phyloP scores from a whole-genome alignment of 2,888 invertebrate species.

The Rhingia campestris region DNA sequence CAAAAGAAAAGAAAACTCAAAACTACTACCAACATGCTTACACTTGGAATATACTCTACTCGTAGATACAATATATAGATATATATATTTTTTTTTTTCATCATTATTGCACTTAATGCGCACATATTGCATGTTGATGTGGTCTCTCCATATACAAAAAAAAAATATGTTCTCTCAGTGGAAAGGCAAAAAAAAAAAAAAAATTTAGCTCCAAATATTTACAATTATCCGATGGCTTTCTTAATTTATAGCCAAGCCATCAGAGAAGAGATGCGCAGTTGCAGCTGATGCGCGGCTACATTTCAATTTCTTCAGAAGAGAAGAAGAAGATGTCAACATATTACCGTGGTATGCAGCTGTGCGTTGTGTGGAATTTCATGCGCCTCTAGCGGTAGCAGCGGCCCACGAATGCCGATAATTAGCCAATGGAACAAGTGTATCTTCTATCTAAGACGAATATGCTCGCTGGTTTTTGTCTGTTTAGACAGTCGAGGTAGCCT shows the following conservation, averaged over 20 bases:
- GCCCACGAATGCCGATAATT: conserved; percentile 56
- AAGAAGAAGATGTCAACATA: conserved; percentile 62
- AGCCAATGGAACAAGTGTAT: conserved; percentile 68
- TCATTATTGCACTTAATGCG: conserved; percentile 70
- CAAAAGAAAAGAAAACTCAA: conserved; percentile 70
- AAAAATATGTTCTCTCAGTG: conserved; percentile 27
- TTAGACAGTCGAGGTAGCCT: conserved; percentile 22
- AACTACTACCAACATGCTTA: conserved; percentile 50
- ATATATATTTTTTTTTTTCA: conserved; percentile 29
- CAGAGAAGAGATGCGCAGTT: conserved; percentile 5
- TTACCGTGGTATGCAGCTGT: conserved; percentile 15
- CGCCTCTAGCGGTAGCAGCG: conserved; percentile 35
- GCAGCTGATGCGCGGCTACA: conserved; percentile 14
- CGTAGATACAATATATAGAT: not conserved
- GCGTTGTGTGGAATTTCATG: conserved; percentile 55
- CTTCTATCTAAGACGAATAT: conserved; percentile 48
- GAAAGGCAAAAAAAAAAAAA: conserved; percentile 12
- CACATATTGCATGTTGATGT: conserved; percentile 70
- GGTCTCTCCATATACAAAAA: conserved; percentile 54
- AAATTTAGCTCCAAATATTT: conserved; percentile 68
- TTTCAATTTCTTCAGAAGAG: conserved; percentile 62
- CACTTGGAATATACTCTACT: conserved; percentile 4
- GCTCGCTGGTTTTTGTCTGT: conserved; percentile 24
- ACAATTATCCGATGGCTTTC: conserved; percentile 67
- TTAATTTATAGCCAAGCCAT: conserved; percentile 40